phyloP scores from a whole-genome alignment of 2,113 vertebrate genomes.

The Anolis sagrei region DNA sequence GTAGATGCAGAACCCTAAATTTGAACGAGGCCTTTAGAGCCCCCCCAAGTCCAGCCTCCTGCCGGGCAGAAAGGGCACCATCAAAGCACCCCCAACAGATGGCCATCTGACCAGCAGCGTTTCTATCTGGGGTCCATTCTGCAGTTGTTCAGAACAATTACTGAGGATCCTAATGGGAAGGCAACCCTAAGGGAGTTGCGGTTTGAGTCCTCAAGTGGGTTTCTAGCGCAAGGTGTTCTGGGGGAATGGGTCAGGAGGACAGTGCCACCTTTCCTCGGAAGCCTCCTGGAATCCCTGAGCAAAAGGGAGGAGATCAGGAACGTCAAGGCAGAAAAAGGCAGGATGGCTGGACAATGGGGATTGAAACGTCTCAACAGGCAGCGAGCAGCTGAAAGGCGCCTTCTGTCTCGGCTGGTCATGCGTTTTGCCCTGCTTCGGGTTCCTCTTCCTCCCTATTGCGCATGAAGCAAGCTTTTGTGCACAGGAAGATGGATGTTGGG shows the following conservation, averaged over 20 bases:
- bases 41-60: too few relatives aligned
- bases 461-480: constrained; percentile 25
- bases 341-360: background rate
- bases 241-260: background rate
- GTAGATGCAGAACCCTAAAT: too few relatives aligned
- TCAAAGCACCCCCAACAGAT: too few relatives aligned
- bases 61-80: too few relatives aligned
- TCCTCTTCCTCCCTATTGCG: constrained; percentile 20
- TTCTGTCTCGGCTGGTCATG: background rate
- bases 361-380: background rate
- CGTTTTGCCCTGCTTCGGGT: background rate
- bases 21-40: too few relatives aligned
- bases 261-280: background rate
- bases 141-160: too few relatives aligned
- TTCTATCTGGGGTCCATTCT: too few relatives aligned
- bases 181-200: too few relatives aligned
- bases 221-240: background rate
- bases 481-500: background rate
- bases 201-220: too few relatives aligned
- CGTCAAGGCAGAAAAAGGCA: background rate
- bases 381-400: background rate
- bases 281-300: background rate
- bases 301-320: background rate
- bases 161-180: too few relatives aligned
- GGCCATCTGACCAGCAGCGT: too few relatives aligned